phyloP scores from a whole-genome alignment of 2,888 invertebrate genomes.

The Drosophila emarginata region DNA sequence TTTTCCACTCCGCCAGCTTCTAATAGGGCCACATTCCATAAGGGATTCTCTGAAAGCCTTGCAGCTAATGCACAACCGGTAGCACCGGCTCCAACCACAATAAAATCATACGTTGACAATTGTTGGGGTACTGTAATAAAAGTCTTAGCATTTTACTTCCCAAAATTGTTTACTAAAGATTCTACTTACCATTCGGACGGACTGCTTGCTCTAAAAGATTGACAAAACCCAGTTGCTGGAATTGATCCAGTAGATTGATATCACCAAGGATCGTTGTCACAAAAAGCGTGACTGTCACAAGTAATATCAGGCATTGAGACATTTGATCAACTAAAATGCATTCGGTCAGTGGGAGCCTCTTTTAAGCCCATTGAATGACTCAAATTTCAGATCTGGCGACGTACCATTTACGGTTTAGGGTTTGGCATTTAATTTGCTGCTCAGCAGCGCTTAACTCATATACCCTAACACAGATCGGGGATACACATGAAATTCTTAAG shows the following conservation, averaged over 20 bases:
- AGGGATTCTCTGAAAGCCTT: conserved; percentile 81
- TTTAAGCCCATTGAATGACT: conserved; percentile 8
- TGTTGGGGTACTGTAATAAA: conserved; percentile 43
- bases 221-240: conserved; percentile 51
- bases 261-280: not conserved
- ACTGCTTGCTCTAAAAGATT: conserved; percentile 51
- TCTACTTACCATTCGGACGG: conserved; percentile 54
- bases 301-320: not conserved
- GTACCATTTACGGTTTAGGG: conserved; percentile 2
- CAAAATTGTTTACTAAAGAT: too few relatives aligned
- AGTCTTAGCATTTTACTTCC: too few relatives aligned
- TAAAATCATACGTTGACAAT: conserved; percentile 90
- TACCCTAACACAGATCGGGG: not conserved
- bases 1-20: conserved; percentile 84
- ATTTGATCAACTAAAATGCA: conserved; percentile 12
- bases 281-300: not conserved
- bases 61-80: conserved; percentile 85
- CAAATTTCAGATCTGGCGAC: conserved; percentile 10
- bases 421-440: conserved; percentile 3
- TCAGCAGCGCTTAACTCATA: not conserved
- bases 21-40: conserved; percentile 83
- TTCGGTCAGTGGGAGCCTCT: not conserved
- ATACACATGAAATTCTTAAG: not conserved
- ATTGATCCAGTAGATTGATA: conserved; percentile 44
- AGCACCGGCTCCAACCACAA: conserved; percentile 92